Base-by-base conservation (phyloP, 2,113 vertebrate genomes). In the Prunella fulvescens region DNA sequence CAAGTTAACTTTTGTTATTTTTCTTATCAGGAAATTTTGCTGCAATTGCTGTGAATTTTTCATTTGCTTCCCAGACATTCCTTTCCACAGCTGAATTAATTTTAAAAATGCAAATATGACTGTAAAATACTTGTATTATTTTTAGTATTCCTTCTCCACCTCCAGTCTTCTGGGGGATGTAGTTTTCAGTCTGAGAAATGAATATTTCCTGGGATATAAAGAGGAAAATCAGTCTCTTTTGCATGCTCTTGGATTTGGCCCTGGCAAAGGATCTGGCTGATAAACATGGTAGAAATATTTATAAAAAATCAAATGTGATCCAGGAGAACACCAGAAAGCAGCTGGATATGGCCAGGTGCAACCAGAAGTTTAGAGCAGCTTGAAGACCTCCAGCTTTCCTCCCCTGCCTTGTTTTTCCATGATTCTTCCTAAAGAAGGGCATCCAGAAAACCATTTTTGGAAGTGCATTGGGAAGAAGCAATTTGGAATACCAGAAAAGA, bases 211-310 rank as follows among this genome's bases (percentile, higher is more conserved):
- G 39, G 37, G 9, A 10, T 33, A 17, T 0, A 64, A 20, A 84
- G 56, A 87, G 19, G 7, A 65, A 84, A 72, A 6, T 5, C 3
- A 4, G 11, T 15, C 7, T 22, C 10, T 83, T 72, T 19, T 45
- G 47, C 35, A 37, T 0, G 9, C 26, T 28, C 10, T 78, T 31
- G 26, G 74, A 47, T 50, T 61, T 42, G 16, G 19, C 15, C 72
- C 70, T 79, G 81, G 51, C 31, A 25, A 53, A 73, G 31, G 9
- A 6, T 54, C 28, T 0, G 0, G 9, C 28, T 20, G 53, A 70
- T 2, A 33, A 77, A 65, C 6, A 35, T 0, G 0, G 14, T 56
- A n/a, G 19, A 78, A 92, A 73, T 39, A 74, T 11, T 74, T 2
- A 9, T 7, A 28, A 17, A 67, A 71, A 90, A 6, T 0, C 33